Percentiles rank a stretch among this genome's conserved stretches.
These are phyloP conservation scores for Chlorodrepanis virens DNA, from an alignment of 2,113 vertebrate species.

Conservation along the genomic window DNA sequence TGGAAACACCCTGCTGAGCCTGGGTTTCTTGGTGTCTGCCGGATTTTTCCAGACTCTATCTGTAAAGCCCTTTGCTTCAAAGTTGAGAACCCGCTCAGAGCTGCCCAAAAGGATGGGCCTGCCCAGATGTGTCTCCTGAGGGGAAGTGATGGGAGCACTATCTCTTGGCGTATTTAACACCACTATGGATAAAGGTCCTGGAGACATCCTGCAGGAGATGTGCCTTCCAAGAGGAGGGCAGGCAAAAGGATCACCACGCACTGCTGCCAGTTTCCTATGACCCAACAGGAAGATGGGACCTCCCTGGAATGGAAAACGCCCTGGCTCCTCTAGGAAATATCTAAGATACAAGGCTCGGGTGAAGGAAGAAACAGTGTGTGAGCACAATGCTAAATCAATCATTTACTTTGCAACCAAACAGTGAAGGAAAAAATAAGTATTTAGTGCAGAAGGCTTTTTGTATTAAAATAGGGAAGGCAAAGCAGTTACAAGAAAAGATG, in stretches of 20 bases:
- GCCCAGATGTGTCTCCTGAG: neutral
- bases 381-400: neutral
- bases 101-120: neutral
- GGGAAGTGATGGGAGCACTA: neutral
- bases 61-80: neutral
- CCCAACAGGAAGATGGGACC: constrained; percentile 32
- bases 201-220: constrained; percentile 14
- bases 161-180: neutral
- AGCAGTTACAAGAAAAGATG: neutral
- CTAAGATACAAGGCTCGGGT: neutral
- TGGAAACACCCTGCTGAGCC: neutral
- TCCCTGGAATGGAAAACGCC: neutral
- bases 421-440: neutral
- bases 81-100: neutral
- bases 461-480: neutral
- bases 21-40: neutral
- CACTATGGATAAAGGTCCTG: neutral
- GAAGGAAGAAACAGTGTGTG: neutral
- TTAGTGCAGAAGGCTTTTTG: neutral
- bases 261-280: neutral
- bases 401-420: neutral
- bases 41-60: neutral
- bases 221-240: neutral
- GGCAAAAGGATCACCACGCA: neutral
- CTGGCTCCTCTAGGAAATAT: neutral